Conservation (phyloP, 2,113 vertebrate species). For the Thryonomys swinderianus region DNA sequence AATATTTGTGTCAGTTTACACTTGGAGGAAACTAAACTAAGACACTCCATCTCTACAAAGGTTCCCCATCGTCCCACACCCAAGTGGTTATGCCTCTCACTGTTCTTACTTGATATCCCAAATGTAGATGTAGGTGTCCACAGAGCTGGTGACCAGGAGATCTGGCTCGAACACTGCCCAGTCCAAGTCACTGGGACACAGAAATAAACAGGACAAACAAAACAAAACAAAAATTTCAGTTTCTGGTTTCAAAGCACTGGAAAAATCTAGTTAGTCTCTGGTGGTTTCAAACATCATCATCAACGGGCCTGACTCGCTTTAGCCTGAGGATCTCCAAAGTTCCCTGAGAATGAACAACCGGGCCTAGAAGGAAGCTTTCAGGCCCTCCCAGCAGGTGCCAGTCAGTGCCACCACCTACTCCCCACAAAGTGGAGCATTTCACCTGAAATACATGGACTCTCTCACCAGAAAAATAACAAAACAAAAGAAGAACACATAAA, state of each 20-base stretch:
- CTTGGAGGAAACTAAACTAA: not conserved
- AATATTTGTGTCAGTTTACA: not conserved
- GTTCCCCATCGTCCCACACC: not conserved
- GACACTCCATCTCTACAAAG: not conserved
- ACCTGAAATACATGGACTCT: not conserved
- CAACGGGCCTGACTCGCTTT: not conserved
- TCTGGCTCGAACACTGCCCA: conserved; percentile 98
- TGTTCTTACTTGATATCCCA: conserved; percentile 97
- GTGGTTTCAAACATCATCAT: not conserved
- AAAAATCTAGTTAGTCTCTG: not conserved
- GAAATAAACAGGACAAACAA: not conserved
- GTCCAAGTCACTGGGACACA: conserved; percentile 93
- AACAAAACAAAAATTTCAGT: not conserved
- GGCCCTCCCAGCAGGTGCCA: conserved; percentile 36
- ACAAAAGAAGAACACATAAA: not conserved
- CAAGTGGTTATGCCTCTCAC: not conserved
- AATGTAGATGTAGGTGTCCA: conserved; percentile 99
- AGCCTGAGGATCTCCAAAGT: not conserved
- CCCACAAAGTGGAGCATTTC: not conserved
- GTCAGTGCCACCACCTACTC: fast-evolving
- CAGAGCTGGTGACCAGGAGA: conserved; percentile 96
- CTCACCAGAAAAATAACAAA: not conserved
- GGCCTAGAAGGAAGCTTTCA: conserved; percentile 65
- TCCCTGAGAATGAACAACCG: conserved; percentile 49
- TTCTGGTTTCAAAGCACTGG: not conserved